Conservation (phyloP, 2,888 invertebrate species). For the Tipula lateralis region DNA sequence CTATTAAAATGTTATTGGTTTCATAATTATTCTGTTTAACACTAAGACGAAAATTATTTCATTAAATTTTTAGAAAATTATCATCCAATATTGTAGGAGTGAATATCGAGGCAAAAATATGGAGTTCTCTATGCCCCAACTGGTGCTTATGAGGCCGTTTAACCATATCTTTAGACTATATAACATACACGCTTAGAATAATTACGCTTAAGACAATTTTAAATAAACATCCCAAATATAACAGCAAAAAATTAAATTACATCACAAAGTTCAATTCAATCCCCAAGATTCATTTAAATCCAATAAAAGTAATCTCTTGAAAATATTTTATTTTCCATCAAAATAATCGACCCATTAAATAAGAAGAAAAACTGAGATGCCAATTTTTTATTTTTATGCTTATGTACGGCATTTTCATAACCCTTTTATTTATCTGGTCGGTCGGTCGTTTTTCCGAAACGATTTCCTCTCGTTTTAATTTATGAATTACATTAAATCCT, state of each 20-base stretch:
- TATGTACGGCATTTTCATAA: not conserved
- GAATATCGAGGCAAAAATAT: too few species aligned
- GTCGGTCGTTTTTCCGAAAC: conserved; percentile 14
- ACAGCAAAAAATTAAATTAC: not conserved
- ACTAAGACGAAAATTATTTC: too few species aligned
- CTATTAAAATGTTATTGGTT: too few species aligned
- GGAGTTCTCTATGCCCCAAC: too few species aligned
- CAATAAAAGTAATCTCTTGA: not conserved
- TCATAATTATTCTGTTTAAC: too few species aligned
- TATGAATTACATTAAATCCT: conserved; percentile 26
- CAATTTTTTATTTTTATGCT: not conserved
- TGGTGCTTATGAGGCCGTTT: too few species aligned
- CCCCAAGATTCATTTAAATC: not conserved
- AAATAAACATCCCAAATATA: not conserved
- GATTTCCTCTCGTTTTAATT: conserved; percentile 27
- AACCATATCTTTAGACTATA: too few species aligned
- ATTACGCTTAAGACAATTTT: too few species aligned
- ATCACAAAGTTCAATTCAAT: not conserved
- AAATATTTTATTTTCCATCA: conserved; percentile 11
- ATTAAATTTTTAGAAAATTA: too few species aligned
- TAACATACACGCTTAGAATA: too few species aligned
- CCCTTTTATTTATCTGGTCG: not conserved
- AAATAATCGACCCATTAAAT: conserved; percentile 24
- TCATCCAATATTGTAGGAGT: too few species aligned
- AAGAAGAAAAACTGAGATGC: not conserved